phyloP scores from a whole-genome alignment of 2,797 vertebrate species.

The Margarornis squamiger region DNA sequence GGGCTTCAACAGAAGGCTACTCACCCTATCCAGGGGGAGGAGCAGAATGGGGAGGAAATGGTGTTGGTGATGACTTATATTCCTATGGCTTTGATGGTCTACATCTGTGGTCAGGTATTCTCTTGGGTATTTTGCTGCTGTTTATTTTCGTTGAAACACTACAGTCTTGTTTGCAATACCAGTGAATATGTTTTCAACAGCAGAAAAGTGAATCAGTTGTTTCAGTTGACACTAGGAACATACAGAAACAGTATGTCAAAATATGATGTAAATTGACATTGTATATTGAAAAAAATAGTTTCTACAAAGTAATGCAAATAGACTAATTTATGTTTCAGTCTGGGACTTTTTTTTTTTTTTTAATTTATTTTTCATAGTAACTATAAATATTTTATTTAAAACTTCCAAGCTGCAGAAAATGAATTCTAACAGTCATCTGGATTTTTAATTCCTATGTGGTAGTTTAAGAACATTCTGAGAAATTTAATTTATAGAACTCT shows the following conservation, averaged over 20 bases:
- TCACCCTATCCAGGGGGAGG: slow-evolving; percentile 91
- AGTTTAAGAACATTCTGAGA: not conserved
- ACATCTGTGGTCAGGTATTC: slow-evolving; percentile 92
- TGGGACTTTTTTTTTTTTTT: not conserved
- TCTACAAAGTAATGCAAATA: not conserved
- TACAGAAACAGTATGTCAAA: not conserved
- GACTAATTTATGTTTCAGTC: not conserved
- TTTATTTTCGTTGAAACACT: not conserved
- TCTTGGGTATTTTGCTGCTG: not conserved
- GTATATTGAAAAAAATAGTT: not conserved
- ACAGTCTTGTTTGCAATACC: not conserved
- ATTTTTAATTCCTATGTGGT: not conserved
- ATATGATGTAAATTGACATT: not conserved
- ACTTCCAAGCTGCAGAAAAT: not conserved
- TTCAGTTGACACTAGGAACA: not conserved
- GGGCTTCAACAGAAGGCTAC: slow-evolving; percentile 92
- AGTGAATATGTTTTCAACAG: not conserved
- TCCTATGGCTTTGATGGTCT: slow-evolving; percentile 95
- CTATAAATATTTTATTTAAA: not conserved
- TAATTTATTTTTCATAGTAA: not conserved
- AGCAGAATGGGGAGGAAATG: slow-evolving; percentile 93
- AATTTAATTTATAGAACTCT: not conserved
- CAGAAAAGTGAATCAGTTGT: not conserved
- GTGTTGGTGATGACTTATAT: slow-evolving; percentile 93
- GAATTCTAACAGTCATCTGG: not conserved